Conservation (phyloP, 2,888 invertebrate genomes). For the Xanthostigma xanthostigma region DNA sequence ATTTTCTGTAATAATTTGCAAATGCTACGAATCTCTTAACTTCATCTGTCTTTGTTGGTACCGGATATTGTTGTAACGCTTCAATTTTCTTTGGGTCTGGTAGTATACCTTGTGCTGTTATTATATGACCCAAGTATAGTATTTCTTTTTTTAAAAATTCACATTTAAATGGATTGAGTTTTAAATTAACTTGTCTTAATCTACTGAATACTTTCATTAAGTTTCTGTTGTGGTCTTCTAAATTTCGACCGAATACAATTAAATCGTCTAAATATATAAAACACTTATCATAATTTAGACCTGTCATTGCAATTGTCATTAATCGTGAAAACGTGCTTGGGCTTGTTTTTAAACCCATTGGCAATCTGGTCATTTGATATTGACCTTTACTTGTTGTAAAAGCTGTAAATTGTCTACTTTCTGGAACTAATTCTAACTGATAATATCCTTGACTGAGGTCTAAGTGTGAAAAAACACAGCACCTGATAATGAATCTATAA, state of each 20-base stretch:
- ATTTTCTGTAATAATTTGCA: neutral
- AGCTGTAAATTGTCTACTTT: neutral
- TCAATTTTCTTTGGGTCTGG: neutral
- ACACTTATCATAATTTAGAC: conserved; percentile 13
- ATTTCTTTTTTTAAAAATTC: conserved; percentile 13
- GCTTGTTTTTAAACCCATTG: conserved; percentile 17
- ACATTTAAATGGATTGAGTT: conserved; percentile 14
- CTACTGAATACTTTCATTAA: conserved; percentile 10
- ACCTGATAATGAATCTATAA: too few species aligned
- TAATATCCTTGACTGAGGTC: too few species aligned
- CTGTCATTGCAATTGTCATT: conserved; percentile 15
- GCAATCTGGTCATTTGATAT: conserved; percentile 15
- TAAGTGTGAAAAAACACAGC: too few species aligned
- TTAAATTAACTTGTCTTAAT: conserved; percentile 11
- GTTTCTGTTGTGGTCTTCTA: conserved; percentile 13
- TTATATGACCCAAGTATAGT: conserved; percentile 7
- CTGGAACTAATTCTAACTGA: too few species aligned
- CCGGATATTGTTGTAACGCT: neutral
- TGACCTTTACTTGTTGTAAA: conserved; percentile 11
- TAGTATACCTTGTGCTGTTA: neutral
- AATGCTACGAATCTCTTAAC: neutral
- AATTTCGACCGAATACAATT: conserved; percentile 14
- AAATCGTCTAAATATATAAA: conserved; percentile 13
- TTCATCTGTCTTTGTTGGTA: neutral
- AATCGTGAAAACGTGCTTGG: conserved; percentile 15